These are phyloP conservation scores for Saguinus midas DNA, from an alignment of 2,113 vertebrate species.

Conservation along the genomic window DNA sequence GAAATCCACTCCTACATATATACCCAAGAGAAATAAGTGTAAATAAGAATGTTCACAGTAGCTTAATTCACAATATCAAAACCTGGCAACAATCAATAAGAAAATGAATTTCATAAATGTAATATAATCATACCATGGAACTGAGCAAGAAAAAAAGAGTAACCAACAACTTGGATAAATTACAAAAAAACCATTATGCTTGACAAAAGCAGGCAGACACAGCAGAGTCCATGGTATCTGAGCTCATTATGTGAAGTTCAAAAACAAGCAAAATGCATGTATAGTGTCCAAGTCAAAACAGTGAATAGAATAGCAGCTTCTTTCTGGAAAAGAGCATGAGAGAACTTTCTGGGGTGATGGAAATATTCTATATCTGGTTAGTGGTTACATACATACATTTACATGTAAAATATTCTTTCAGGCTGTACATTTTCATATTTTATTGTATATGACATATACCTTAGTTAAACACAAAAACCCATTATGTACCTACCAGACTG, in stretches of 20 bases:
- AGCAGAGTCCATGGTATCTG: neutral
- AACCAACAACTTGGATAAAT: neutral
- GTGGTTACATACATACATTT: neutral
- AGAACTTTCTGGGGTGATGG: neutral
- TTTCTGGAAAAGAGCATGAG: neutral
- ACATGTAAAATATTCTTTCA: neutral
- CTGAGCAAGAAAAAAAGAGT: too few relatives aligned
- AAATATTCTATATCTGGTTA: neutral
- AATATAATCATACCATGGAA: too few relatives aligned
- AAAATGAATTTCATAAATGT: too few relatives aligned
- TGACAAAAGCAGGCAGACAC: neutral
- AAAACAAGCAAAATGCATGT: neutral
- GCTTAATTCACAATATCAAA: too few relatives aligned
- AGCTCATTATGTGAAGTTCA: neutral
- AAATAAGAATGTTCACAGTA: too few relatives aligned
- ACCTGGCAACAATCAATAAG: too few relatives aligned
- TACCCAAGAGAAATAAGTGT: neutral
- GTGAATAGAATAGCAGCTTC: neutral
- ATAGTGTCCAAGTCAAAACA: neutral
- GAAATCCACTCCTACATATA: constrained; percentile 21
- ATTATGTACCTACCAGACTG: neutral
- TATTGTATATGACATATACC: neutral
- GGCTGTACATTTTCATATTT: neutral
- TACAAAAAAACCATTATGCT: neutral
- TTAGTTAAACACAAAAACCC: neutral